Base-by-base conservation (phyloP, 2,797 vertebrate genomes). In the Tragelaphus oryx region DNA sequence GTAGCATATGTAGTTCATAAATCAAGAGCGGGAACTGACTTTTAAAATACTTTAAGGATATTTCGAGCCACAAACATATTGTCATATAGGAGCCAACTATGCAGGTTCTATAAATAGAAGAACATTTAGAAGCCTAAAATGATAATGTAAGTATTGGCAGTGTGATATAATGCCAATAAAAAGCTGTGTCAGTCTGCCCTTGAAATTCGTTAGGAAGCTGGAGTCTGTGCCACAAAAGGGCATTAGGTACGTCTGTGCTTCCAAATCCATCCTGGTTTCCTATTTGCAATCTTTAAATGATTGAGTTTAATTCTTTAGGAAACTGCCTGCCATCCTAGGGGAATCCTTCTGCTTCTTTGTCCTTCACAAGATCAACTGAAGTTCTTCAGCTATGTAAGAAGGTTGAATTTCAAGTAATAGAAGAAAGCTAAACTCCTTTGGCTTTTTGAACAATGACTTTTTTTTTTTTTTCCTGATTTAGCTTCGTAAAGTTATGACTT, bases 101-200 rank as follows among this genome's bases (percentile, higher is more conserved):
- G 93, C 79, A 93, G 85, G 5, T 79, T 92, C 90, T 96, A 96
- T 91, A 93, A 94, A 95, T 86, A 92, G 37, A 94, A 81, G 54
- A 95, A 50, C 44, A 86, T 76, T 97, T 54, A 87, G 90, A 92
- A 97, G 94, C 74, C 93, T 14, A 57, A 94, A 93, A 85, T 48
- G 60, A 57, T 81, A 74, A 18, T 78, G 7, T 18, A 75, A 84
- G 20, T 59, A 87, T 75, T 86, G 81, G 44, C 92, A 91, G 57
- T n/a, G 44, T 16, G 80, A 26, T 37, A n/a, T 65, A 75, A 91
- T 7, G 41, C 52, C 22, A 81, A 79, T 75, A 74, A 91, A 87
- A 93, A 87, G 37, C 44, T 57, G 41, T 44, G 46, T 52, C 17
- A n/a, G 37, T 84, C 37, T 75, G 55, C 50, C 92, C 87, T 93